Evolutionary conservation across 2,888 invertebrate species (phyloP).

Genomic region (Eumacrocentrus americanus): DNA sequence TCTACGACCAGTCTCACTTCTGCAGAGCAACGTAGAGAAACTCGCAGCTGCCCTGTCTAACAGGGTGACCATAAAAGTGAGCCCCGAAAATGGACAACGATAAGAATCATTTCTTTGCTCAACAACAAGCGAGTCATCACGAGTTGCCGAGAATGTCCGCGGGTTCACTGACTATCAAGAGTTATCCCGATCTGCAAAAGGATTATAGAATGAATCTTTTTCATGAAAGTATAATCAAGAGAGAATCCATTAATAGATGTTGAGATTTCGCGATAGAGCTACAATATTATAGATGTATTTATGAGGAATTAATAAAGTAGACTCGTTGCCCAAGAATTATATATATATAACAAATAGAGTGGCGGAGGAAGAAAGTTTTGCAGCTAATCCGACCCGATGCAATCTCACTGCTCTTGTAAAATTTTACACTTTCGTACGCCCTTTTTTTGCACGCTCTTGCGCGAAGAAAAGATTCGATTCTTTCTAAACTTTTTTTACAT

Average conservation of each 20-base stretch:
- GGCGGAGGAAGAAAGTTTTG: background rate
- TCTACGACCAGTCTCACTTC: conserved; percentile 40
- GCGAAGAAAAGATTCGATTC: background rate
- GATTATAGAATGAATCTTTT: background rate
- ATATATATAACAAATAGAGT: conserved; percentile 1
- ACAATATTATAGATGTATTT: background rate
- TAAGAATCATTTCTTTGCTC: conserved; percentile 40
- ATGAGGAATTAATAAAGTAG: background rate
- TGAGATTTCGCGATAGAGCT: background rate
- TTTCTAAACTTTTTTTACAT: conserved; percentile 16
- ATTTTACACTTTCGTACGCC: conserved; percentile 22
- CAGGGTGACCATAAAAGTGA: conserved; percentile 59
- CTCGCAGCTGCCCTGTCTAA: conserved; percentile 54
- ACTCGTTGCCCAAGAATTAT: conserved; percentile 12
- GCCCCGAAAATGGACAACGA: conserved; percentile 55
- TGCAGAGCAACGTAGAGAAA: conserved; percentile 53
- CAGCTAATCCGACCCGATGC: conserved; percentile 12
- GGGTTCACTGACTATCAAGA: background rate
- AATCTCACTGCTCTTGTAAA: conserved; percentile 23
- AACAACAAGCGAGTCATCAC: conserved; percentile 9
- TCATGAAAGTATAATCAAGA: background rate
- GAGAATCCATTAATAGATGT: background rate
- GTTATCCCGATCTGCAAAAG: background rate
- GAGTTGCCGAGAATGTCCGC: background rate
- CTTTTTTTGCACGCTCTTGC: conserved; percentile 21